Percentiles rank a stretch among this genome's conserved stretches.
These are phyloP conservation scores for Thoracochromis brauschi DNA, from an alignment of 2,113 vertebrate species.

Conservation along the genomic window DNA sequence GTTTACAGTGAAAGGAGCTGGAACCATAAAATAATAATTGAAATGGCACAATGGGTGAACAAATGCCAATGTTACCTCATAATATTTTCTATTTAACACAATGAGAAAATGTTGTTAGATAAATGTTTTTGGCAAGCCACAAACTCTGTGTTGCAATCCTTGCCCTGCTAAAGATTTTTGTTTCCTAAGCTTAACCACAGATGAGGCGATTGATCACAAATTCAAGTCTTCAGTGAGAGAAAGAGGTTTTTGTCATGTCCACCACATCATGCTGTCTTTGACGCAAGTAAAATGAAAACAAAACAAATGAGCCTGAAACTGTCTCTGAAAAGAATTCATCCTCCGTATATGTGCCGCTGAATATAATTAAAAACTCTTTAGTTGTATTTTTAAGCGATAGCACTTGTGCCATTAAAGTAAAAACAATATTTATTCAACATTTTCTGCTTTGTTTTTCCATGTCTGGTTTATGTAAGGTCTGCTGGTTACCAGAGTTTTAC, in stretches of 20 bases:
- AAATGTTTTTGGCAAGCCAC: not conserved
- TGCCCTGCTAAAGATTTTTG: not conserved
- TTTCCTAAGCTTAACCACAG: not conserved
- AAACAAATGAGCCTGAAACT: not conserved
- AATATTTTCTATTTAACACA: not conserved
- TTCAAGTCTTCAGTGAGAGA: not conserved
- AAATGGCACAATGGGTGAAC: not conserved
- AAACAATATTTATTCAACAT: not conserved
- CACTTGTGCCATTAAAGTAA: not conserved
- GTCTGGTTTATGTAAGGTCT: not conserved
- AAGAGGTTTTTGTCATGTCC: not conserved
- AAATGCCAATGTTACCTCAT: not conserved
- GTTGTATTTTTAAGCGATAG: not conserved
- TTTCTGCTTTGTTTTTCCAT: not conserved
- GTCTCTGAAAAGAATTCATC: not conserved
- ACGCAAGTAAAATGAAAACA: not conserved
- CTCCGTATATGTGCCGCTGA: not conserved
- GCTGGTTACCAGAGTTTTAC: not conserved
- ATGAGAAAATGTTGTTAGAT: not conserved
- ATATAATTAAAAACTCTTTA: not conserved
- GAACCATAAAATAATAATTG: not conserved
- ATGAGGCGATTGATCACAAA: not conserved
- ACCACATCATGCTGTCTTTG: not conserved
- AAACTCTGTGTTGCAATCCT: not conserved
- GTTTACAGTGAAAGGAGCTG: not conserved